Evolutionary conservation across 35 echinoderm and acorn worm genomes (phyloP), one percentile per base, ranked within the genome.

Genomic region (Apostichopus californicus): DNA sequence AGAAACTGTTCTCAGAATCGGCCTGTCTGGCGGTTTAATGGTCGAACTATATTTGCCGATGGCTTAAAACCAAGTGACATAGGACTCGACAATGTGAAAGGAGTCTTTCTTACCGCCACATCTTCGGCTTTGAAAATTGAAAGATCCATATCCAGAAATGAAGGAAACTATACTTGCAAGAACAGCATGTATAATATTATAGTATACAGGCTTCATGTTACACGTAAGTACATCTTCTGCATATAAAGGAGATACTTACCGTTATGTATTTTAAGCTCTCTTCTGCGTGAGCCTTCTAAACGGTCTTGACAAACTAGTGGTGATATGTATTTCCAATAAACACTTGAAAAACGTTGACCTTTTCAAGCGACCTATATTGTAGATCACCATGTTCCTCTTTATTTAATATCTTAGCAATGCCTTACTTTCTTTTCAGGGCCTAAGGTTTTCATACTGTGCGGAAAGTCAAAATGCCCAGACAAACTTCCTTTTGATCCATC

Each of bases 141-240:
- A 75, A 18, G 17, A 75, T 20, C 71, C 14, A 75, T 18, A 75
- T 6, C 15, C 14, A 6, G 24, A 75, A 20, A 18, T 75, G 18
- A 75, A 75, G 71, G 71, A n/a, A 75, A 75, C 71, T 75, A 75
- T 75, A 75, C 71, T 0, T 75, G 71, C 20, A 75, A 75, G 71
- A 75, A 20, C 20, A 18, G 17, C 7, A 75, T 7, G 6, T 3
- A 75, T 22, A 75, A 13, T 18, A 75, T 75, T 22, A 22, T 75
- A 11, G 9, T 68, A 6, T 75, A 75, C 71, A 75, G 15, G 71
- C 17, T 75, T 7, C 71, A 18, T 18, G 6, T 22, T 20, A 75
- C 15, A 75, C 7, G 71, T 75, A 75, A 75, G 71, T 75, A 75
- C 17, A 18, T 75, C 5, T 61, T 61, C 58, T 61, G 58, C 58